These are phyloP conservation scores for Ectemnius cavifrons DNA, from an alignment of 2,888 invertebrate species.

Conservation along the genomic window DNA sequence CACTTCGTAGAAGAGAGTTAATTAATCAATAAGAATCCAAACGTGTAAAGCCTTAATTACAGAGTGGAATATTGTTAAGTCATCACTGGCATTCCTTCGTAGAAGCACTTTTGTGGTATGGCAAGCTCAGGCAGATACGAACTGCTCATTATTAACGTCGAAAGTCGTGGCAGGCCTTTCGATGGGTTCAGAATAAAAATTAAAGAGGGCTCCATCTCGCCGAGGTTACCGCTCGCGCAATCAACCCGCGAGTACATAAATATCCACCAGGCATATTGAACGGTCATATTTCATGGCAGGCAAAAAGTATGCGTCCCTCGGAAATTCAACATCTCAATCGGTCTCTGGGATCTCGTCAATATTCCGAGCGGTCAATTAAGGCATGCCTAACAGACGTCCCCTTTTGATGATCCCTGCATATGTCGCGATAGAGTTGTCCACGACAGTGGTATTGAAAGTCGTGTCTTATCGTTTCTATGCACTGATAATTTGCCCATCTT, in stretches of 20 bases:
- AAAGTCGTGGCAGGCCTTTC: not conserved
- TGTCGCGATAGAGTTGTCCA: conserved; percentile 47
- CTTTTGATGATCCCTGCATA: conserved; percentile 41
- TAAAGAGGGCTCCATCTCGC: conserved; percentile 18
- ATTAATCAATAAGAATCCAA: too few species aligned
- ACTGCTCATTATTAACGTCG: not conserved
- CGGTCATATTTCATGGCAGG: conserved; percentile 68
- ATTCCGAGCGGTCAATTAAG: conserved; percentile 73
- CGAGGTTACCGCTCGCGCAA: conserved; percentile 42
- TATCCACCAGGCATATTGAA: conserved; percentile 64
- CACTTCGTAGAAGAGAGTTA: too few species aligned
- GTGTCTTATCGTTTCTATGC: conserved; percentile 36
- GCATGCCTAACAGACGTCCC: conserved; percentile 69
- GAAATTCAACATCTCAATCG: conserved; percentile 73
- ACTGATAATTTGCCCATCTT: conserved; percentile 28
- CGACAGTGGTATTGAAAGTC: conserved; percentile 37
- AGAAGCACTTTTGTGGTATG: not conserved
- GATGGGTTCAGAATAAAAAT: conserved; percentile 19
- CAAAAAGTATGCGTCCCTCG: conserved; percentile 59
- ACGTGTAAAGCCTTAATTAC: not conserved
- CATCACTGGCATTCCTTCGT: not conserved
- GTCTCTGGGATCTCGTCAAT: conserved; percentile 68
- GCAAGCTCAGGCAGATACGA: not conserved
- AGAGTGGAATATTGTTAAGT: not conserved
- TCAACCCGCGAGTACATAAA: conserved; percentile 64